phyloP scores from a whole-genome alignment of 2,888 invertebrate genomes.

The Heliconius erato region DNA sequence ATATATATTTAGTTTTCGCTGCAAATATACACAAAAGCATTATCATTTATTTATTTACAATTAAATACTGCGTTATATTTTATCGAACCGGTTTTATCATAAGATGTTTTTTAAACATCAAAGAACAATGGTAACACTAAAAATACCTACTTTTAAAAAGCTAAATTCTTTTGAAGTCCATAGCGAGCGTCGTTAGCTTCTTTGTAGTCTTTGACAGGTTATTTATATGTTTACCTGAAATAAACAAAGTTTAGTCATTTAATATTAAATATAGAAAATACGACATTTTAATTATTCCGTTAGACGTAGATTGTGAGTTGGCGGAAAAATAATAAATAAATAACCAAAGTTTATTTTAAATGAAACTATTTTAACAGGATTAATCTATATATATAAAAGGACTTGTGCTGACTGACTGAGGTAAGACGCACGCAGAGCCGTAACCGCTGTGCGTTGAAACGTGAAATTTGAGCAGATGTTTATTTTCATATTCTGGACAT shows the following conservation, averaged over 20 bases:
- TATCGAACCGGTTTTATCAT: background rate
- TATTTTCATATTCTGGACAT: too few species aligned
- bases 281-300: background rate
- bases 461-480: too few species aligned
- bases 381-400: too few species aligned
- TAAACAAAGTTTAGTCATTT: background rate
- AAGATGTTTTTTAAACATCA: background rate
- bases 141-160: conserved; percentile 21
- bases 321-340: too few species aligned
- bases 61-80: background rate
- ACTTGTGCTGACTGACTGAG: too few species aligned
- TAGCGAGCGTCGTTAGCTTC: conserved; percentile 1
- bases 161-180: conserved; percentile 29
- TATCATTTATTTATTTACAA: background rate
- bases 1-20: too few species aligned
- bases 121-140: background rate
- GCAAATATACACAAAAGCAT: too few species aligned
- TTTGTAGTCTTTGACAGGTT: conserved; percentile 2
- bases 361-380: too few species aligned
- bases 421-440: too few species aligned
- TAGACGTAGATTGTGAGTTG: background rate
- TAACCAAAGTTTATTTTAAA: too few species aligned
- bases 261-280: background rate
- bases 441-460: too few species aligned
- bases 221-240: conserved; percentile 29